A percentile compares a stretch with the other conserved stretches of the same genome.
Evolutionary conservation across 2,888 invertebrate genomes (phyloP).

Genomic region (Acanthococcus lagerstroemiae): DNA sequence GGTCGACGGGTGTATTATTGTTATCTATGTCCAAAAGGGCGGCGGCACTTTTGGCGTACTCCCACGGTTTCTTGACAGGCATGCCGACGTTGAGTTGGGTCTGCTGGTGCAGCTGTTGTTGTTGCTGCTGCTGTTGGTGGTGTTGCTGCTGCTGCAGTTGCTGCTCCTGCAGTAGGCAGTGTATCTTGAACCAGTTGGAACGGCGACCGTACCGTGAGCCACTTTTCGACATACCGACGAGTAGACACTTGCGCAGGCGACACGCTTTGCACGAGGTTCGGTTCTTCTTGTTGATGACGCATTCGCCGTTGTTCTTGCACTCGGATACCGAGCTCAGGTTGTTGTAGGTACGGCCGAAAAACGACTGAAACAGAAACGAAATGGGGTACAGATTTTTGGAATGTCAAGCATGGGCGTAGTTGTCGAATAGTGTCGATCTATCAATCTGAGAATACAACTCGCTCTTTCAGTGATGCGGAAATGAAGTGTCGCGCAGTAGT

Average conservation of each 20-base stretch:
- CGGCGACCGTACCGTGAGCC: constrained; percentile 80
- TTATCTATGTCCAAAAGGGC: constrained; percentile 27
- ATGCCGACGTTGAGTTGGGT: not conserved
- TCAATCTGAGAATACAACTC: no score
- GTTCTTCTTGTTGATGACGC: constrained; percentile 86
- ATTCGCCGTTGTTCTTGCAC: constrained; percentile 81
- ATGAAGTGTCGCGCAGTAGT: no score
- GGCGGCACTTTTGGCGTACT: constrained; percentile 8
- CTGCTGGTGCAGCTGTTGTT: not conserved
- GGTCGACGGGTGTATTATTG: constrained; percentile 14
- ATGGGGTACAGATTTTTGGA: no score
- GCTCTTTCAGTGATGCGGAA: no score
- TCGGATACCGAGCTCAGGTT: constrained; percentile 78
- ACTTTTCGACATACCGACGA: constrained; percentile 85
- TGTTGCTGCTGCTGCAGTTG: constrained; percentile 38
- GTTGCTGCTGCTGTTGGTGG: constrained; percentile 11
- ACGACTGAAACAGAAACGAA: constrained; percentile 72
- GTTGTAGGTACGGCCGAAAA: constrained; percentile 86
- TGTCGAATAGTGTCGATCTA: no score
- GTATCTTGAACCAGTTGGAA: constrained; percentile 91
- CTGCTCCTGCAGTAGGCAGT: constrained; percentile 77
- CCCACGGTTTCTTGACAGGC: constrained; percentile 7
- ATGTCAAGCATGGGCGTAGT: no score
- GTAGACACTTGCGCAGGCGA: constrained; percentile 70
- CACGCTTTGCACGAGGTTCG: constrained; percentile 87